Evolutionary conservation across 1,140 invertebrate genomes (phyloP), one percentile per base, ranked within the genome.

Genomic region (Alviniconcha marisindica): DNA sequence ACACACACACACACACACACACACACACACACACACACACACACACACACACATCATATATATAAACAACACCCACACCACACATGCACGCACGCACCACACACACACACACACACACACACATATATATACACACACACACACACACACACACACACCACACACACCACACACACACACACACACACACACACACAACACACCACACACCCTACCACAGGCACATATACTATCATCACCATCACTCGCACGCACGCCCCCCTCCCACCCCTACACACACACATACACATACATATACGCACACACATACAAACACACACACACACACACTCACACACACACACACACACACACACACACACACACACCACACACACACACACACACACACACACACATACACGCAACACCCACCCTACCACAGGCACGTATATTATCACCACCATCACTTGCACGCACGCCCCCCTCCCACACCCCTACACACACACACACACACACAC

Each of bases 401-500:
- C 56, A 80, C 40, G 60, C 31, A 56, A n/a, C n/a, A n/a, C n/a
- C n/a, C n/a, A 15, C 18, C 18, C 56, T 51, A 80, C 40, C 56
- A 48, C 28, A 77, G 18, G 44, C 24, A 24, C 10, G 40, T 15
- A 48, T 14, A 48, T n/a, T n/a, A n/a, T n/a, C n/a, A n/a, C n/a
- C 74, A 40, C 12, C 15, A 5, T 2, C 31, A 31, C 54, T 38
- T 28, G 54, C 33, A 51, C 18, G 2, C 28, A 77, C 42, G 73
- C 66, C 66, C 31, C 80, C 66, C 66, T 80, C 42, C 42, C 14
- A 80, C 28, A 78, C 77, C 77, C 56, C 69, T 38, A 77, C 76
- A 77, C 76, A 77, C 33, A 73, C 42, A 79, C n/a, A 54, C 77
- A 77, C 63, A 82, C 48, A 84, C 44, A 84, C 42, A 84, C 76